phyloP scores from a whole-genome alignment of 2,888 invertebrate species.

The Melieria crassipennis region DNA sequence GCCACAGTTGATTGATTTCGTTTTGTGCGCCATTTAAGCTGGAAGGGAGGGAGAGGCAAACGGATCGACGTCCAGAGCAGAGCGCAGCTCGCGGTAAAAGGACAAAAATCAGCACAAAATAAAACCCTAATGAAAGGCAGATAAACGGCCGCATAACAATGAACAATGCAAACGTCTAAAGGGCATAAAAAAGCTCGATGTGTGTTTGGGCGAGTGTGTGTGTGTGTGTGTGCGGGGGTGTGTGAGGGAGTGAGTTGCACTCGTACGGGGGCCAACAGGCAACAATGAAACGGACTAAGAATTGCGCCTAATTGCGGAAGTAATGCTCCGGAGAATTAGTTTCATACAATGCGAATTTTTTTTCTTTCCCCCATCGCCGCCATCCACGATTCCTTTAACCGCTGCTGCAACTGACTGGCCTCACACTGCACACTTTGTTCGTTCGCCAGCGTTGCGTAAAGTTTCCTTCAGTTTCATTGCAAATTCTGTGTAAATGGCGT shows the following conservation, averaged over 20 bases:
- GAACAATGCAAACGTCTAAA: constrained; percentile 11
- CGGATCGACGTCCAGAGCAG: no score
- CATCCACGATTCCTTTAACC: not conserved
- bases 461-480: not conserved
- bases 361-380: not conserved
- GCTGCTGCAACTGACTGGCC: no score
- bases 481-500: constrained; percentile 25
- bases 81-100: not conserved
- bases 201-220: not conserved
- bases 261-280: not conserved
- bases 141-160: constrained; percentile 35
- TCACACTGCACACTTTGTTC: not conserved
- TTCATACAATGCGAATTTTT: constrained; percentile 39
- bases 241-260: no score
- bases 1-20: constrained; percentile 60
- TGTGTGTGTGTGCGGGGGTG: no score
- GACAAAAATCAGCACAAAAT: constrained; percentile 33
- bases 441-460: not conserved
- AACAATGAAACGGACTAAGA: constrained; percentile 44
- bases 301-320: constrained; percentile 61
- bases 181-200: constrained; percentile 8
- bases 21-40: constrained; percentile 59
- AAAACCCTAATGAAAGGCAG: constrained; percentile 49
- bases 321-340: constrained; percentile 58
- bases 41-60: no score